Conservation (phyloP, 2,797 vertebrate species). For the Dendrocincla fuliginosa region DNA sequence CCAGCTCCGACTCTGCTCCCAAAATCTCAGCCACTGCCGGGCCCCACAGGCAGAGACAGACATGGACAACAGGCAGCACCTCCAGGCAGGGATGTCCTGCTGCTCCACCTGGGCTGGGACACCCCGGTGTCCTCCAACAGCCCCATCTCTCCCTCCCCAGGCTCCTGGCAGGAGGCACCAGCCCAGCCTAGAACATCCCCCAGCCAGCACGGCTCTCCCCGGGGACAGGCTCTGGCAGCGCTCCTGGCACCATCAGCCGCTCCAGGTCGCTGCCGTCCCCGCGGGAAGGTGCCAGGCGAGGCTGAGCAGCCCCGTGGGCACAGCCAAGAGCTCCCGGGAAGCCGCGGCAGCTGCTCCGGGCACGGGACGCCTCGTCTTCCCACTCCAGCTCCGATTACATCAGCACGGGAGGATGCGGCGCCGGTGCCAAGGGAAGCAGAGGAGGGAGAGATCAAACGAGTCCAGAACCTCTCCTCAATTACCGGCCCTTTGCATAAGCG, state of each 20-base stretch:
- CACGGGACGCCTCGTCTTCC: background rate
- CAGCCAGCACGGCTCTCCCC: background rate
- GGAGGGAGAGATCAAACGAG: constrained; percentile 41
- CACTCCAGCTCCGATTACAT: background rate
- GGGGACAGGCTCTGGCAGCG: fast-evolving
- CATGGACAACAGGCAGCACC: fast-evolving
- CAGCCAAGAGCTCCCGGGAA: background rate
- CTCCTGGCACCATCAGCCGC: background rate
- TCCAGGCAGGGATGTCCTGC: background rate
- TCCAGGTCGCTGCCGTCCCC: fast-evolving
- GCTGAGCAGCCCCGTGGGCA: background rate
- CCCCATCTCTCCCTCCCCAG: background rate
- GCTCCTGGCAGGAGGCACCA: background rate
- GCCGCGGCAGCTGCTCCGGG: background rate
- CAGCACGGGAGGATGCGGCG: constrained; percentile 41
- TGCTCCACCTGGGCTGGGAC: fast-evolving
- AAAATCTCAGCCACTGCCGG: background rate
- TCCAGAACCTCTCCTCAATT: background rate
- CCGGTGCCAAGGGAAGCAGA: constrained; percentile 45
- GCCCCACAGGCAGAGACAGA: fast-evolving
- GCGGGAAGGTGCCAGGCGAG: background rate
- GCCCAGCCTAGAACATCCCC: background rate
- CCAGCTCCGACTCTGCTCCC: fast-evolving
- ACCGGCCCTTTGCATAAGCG: background rate
- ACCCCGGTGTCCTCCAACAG: fast-evolving